Percentiles rank a stretch among this genome's conserved stretches.
Evolutionary conservation across 2,888 invertebrate species (phyloP).

Genomic region (Phaedon cochleariae): DNA sequence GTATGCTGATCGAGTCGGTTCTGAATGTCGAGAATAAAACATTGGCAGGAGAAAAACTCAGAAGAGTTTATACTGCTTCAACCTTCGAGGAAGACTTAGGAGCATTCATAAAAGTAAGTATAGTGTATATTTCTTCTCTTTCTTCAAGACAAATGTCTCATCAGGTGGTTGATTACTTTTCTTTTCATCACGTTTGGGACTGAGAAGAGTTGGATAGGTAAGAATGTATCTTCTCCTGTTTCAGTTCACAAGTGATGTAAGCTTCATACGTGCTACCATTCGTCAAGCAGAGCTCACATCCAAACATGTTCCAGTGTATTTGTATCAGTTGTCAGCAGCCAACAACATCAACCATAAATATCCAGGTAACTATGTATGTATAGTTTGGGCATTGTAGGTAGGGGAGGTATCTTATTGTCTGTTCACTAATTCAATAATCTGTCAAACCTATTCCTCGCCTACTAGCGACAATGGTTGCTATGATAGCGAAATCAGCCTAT

Average conservation of each 20-base stretch:
- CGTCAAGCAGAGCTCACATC: constrained; percentile 23
- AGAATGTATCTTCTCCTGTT: no score
- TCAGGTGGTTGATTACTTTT: no score
- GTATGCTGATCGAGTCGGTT: constrained; percentile 3
- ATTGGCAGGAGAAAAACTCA: constrained; percentile 15
- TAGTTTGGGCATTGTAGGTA: no score
- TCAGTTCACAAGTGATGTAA: constrained; percentile 19
- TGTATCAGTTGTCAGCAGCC: constrained; percentile 21
- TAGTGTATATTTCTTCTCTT: not conserved
- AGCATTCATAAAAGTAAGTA: constrained; percentile 19
- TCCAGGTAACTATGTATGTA: constrained; percentile 2
- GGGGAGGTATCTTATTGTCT: no score
- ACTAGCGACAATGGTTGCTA: no score
- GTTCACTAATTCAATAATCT: no score
- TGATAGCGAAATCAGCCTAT: no score
- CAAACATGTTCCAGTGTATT: constrained; percentile 15
- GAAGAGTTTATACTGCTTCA: constrained; percentile 11
- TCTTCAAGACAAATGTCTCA: no score
- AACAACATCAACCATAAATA: not conserved
- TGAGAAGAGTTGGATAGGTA: no score
- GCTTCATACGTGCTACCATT: not conserved
- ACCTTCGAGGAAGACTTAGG: constrained; percentile 3
- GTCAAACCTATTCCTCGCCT: no score
- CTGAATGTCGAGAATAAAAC: constrained; percentile 11
- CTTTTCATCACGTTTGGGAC: no score